Conservation (phyloP, 2,113 vertebrate genomes). For the Chaenocephalus aceratus region DNA sequence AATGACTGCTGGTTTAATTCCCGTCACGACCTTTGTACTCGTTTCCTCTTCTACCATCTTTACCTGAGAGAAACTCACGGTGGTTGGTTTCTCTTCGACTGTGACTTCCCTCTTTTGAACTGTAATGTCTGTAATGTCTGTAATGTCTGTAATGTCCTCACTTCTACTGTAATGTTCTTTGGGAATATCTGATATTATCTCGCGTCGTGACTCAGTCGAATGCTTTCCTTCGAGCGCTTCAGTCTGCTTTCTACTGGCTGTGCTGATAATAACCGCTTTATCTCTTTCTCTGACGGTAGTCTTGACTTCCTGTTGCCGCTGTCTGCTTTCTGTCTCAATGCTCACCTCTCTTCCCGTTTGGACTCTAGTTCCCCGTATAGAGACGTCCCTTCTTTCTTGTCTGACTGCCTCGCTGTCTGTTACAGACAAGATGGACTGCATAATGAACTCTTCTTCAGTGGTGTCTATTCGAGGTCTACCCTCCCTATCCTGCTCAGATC, state of each 20-base stretch:
- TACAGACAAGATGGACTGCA: slow-evolving; percentile 18
- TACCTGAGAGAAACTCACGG: not conserved
- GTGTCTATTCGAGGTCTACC: not conserved
- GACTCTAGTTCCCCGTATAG: not conserved
- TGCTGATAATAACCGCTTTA: slow-evolving; percentile 1
- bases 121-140: slow-evolving; percentile 13
- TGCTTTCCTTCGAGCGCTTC: not conserved
- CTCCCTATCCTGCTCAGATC: not conserved
- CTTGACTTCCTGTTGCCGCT: slow-evolving; percentile 5
- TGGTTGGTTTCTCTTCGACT: not conserved
- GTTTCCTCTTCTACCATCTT: slow-evolving; percentile 1
- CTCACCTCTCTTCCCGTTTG: not conserved
- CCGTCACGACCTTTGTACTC: not conserved
- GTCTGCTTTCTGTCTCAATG: slow-evolving; percentile 28
- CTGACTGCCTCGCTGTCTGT: slow-evolving; percentile 7
- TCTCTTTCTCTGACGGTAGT: slow-evolving; percentile 14
- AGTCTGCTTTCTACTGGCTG: slow-evolving; percentile 18
- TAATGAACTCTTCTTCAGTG: slow-evolving; percentile 9
- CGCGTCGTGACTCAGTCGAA: not conserved
- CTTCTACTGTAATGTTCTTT: not conserved
- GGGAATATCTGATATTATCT: not conserved
- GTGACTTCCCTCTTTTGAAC: not conserved
- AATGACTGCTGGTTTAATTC: not conserved
- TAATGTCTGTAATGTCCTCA: not conserved
- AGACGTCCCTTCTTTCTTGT: not conserved